Percentiles rank a stretch among this genome's conserved stretches.
Evolutionary conservation across 53 echinoderm and acorn worm species (phyloP).

Genomic region (Echinometra lucunter): DNA sequence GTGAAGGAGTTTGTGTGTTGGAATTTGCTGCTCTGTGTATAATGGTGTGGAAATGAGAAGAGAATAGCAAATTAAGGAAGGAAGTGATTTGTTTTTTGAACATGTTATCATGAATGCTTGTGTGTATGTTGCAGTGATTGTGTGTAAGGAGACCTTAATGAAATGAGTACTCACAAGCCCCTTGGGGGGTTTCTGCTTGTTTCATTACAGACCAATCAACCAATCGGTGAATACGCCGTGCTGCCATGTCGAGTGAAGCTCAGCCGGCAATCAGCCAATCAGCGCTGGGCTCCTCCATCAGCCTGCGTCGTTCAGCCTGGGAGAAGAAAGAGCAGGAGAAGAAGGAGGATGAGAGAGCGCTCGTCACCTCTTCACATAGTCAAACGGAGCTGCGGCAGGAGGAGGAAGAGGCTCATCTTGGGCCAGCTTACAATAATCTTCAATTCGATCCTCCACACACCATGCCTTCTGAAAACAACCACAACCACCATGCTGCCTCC

Average conservation of each 20-base stretch:
- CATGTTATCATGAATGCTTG: constrained; percentile 10
- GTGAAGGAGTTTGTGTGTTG: not conserved
- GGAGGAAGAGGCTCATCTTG: constrained; percentile 65
- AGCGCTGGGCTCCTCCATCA: constrained; percentile 66
- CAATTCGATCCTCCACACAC: constrained; percentile 36
- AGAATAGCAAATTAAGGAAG: not conserved
- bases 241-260: constrained; percentile 71
- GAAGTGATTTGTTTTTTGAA: constrained; percentile 40
- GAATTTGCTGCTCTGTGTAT: not conserved
- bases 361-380: constrained; percentile 31
- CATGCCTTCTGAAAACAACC: constrained; percentile 42
- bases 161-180: constrained; percentile 59
- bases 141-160: constrained; percentile 53
- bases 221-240: constrained; percentile 61
- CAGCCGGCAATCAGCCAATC: constrained; percentile 75
- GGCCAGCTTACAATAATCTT: constrained; percentile 21
- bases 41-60: not conserved
- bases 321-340: constrained; percentile 68
- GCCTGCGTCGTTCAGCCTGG: constrained; percentile 72
- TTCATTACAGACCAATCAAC: constrained; percentile 71
- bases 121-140: constrained; percentile 1
- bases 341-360: constrained; percentile 63
- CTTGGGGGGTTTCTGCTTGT: constrained; percentile 59
- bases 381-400: constrained; percentile 40
- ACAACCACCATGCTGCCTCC: constrained; percentile 18